phyloP scores from a whole-genome alignment of 1,140 invertebrate genomes.

The Telenomus remus region DNA sequence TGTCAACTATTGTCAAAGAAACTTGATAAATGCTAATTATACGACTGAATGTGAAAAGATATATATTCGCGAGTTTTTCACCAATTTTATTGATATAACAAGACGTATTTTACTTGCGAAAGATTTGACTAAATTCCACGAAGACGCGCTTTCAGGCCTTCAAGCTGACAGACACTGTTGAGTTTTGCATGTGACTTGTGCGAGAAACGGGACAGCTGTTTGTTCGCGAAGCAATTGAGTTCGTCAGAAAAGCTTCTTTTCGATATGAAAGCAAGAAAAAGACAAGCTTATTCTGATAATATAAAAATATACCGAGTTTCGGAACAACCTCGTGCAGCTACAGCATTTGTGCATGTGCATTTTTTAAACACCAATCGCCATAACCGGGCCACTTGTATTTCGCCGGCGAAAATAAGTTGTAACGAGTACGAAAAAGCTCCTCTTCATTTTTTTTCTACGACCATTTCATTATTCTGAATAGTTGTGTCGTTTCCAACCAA shows the following conservation, averaged over 20 bases:
- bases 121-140: slow-evolving; percentile 19
- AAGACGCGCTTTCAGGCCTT: slow-evolving; percentile 24
- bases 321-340: slow-evolving; percentile 8
- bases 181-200: slow-evolving; percentile 41
- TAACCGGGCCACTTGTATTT: too few species aligned
- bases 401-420: too few species aligned
- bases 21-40: too few species aligned
- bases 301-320: slow-evolving; percentile 26
- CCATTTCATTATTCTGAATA: too few species aligned
- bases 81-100: slow-evolving; percentile 18
- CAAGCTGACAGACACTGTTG: slow-evolving; percentile 18
- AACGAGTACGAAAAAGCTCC: too few species aligned
- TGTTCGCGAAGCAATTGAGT: slow-evolving; percentile 43
- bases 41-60: too few species aligned
- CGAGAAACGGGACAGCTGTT: slow-evolving; percentile 43
- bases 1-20: too few species aligned
- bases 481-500: too few species aligned
- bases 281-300: slow-evolving; percentile 38
- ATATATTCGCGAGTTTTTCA: too few species aligned
- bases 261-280: slow-evolving; percentile 33
- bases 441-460: too few species aligned
- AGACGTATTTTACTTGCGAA: slow-evolving; percentile 17
- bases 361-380: too few species aligned
- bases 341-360: slow-evolving; percentile 1
- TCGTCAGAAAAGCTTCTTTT: slow-evolving; percentile 39